Conservation (phyloP, 2,113 vertebrate species). For the Aptenodytes forsteri region DNA sequence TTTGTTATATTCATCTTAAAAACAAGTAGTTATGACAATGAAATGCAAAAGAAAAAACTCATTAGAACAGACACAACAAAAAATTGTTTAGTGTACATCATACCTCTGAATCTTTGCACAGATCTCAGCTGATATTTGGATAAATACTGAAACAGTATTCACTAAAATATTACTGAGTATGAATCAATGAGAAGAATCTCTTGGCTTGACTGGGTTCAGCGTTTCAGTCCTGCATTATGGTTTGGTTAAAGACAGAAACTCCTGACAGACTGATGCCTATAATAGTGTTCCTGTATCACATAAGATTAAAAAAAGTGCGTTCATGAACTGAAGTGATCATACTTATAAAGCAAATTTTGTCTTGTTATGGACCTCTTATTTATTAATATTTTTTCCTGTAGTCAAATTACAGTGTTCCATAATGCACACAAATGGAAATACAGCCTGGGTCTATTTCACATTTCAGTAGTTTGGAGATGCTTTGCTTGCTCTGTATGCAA, state of each 20-base stretch:
- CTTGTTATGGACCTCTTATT: neutral
- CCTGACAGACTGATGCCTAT: neutral
- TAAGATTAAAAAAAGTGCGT: neutral
- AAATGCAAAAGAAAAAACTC: neutral
- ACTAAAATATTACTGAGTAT: neutral
- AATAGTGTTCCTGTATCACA: accelerated
- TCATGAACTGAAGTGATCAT: neutral
- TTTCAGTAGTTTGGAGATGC: neutral
- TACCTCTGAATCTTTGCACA: neutral
- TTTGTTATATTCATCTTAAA: neutral
- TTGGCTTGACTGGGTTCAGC: neutral
- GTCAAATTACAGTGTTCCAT: neutral
- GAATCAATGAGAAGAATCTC: neutral
- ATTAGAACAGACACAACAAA: neutral
- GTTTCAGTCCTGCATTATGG: neutral
- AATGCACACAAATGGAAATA: neutral
- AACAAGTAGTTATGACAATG: neutral
- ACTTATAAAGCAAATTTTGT: neutral
- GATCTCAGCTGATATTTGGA: neutral
- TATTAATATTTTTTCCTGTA: neutral
- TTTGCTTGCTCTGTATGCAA: neutral
- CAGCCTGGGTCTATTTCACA: neutral
- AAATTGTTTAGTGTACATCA: accelerated
- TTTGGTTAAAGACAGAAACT: neutral
- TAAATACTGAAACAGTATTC: neutral